phyloP scores from a whole-genome alignment of 1,140 invertebrate species.

The Aphelenchoides avenae region DNA sequence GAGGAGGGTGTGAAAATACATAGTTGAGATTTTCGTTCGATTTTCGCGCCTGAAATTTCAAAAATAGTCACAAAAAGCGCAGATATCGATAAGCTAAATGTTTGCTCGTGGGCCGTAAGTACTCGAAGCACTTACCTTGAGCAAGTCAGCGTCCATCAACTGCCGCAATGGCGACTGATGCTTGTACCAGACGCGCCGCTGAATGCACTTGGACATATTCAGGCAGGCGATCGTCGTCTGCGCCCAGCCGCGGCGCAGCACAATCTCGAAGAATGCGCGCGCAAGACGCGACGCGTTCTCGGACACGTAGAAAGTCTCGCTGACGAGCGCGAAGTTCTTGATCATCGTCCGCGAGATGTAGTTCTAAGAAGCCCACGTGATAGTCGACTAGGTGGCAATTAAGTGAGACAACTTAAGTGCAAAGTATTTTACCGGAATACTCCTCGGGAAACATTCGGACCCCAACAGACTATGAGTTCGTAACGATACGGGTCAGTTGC shows the following conservation, averaged over 20 bases:
- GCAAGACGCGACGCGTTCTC: slow-evolving; percentile 84
- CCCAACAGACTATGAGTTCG: no score
- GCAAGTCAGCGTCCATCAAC: slow-evolving; percentile 34
- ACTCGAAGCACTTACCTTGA: slow-evolving; percentile 14
- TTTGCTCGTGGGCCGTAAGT: no score
- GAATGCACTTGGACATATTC: slow-evolving; percentile 72
- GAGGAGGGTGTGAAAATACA: no score
- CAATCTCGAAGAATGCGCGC: slow-evolving; percentile 88
- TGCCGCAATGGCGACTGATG: slow-evolving; percentile 23
- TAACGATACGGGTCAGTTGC: no score
- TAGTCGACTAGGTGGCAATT: not conserved
- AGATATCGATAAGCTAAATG: no score
- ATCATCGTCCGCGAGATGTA: slow-evolving; percentile 50
- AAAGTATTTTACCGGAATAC: not conserved
- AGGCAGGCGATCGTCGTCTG: slow-evolving; percentile 76
- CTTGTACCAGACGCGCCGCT: slow-evolving; percentile 74
- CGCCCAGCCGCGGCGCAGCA: slow-evolving; percentile 79
- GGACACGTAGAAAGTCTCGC: slow-evolving; percentile 49
- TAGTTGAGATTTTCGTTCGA: no score
- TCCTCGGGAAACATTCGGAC: not conserved
- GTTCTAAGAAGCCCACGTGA: slow-evolving; percentile 23
- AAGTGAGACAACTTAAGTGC: slow-evolving; percentile 10
- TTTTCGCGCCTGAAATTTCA: no score
- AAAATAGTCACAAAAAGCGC: no score
- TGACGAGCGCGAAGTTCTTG: slow-evolving; percentile 45